Evolutionary conservation across 2,797 vertebrate species (phyloP).

Genomic region (Rhyacichthys aspro): DNA sequence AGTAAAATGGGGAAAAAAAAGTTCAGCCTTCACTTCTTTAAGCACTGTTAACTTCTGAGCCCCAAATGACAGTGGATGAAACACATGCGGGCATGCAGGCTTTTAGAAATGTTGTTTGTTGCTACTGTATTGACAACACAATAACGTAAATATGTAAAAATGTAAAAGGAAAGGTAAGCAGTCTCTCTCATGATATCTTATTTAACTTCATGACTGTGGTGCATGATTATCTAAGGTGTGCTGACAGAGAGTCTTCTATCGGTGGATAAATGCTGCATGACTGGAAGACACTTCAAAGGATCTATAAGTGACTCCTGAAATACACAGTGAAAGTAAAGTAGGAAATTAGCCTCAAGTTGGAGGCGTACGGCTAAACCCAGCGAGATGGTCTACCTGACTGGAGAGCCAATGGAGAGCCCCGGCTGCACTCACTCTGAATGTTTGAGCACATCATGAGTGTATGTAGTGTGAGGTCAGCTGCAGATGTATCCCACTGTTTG

Average conservation of each 20-base stretch:
- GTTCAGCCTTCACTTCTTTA: conserved; percentile 64
- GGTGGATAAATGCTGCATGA: conserved; percentile 80
- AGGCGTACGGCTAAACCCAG: conserved; percentile 65
- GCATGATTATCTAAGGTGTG: conserved; percentile 74
- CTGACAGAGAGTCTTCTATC: conserved; percentile 75
- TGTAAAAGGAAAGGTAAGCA: conserved; percentile 41
- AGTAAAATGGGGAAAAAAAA: conserved; percentile 53
- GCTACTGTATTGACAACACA: conserved; percentile 1
- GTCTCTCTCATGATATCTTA: conserved; percentile 1
- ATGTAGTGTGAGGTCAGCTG: conserved; percentile 19
- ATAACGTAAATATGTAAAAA: conserved; percentile 6
- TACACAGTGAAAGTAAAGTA: conserved; percentile 75
- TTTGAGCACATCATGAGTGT: conserved; percentile 29
- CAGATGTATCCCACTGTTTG: conserved; percentile 45
- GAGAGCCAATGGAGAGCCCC: conserved; percentile 48
- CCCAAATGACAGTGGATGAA: conserved; percentile 47
- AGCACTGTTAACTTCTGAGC: conserved; percentile 68
- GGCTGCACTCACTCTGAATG: conserved; percentile 36
- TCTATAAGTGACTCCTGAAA: conserved; percentile 77
- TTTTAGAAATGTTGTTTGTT: conserved; percentile 9
- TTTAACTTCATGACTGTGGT: conserved; percentile 53
- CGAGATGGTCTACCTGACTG: conserved; percentile 63
- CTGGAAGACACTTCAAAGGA: conserved; percentile 81
- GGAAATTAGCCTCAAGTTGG: conserved; percentile 76
- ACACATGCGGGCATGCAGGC: conserved; percentile 17